Conservation (phyloP, 1,140 invertebrate genomes). For the Maconellicoccus hirsutus region DNA sequence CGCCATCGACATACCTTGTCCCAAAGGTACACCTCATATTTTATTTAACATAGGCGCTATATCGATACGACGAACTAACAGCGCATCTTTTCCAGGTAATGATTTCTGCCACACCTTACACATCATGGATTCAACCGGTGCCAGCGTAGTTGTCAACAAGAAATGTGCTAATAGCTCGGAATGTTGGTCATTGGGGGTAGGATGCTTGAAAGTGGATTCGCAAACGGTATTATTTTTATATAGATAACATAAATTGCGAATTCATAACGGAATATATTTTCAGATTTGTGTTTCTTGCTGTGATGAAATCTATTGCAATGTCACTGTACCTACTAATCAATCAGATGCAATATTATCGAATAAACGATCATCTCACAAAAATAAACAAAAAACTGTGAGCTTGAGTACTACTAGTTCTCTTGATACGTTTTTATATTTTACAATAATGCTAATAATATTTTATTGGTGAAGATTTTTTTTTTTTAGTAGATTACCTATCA, state of each 20-base stretch:
- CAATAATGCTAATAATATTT: too few species aligned
- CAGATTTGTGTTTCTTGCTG: slow-evolving; percentile 54
- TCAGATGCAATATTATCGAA: slow-evolving; percentile 41
- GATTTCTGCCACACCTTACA: slow-evolving; percentile 52
- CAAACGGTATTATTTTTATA: slow-evolving; percentile 39
- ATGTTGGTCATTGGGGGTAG: slow-evolving; percentile 46
- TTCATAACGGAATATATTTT: slow-evolving; percentile 27
- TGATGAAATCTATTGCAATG: slow-evolving; percentile 52
- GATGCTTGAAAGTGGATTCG: slow-evolving; percentile 48
- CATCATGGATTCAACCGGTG: slow-evolving; percentile 49
- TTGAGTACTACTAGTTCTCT: not conserved
- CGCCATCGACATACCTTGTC: slow-evolving; percentile 51
- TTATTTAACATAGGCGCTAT: too few species aligned
- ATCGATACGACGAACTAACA: not conserved
- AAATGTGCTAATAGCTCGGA: slow-evolving; percentile 48
- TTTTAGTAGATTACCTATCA: too few species aligned
- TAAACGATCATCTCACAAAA: slow-evolving; percentile 26
- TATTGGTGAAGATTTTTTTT: too few species aligned
- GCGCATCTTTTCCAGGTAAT: slow-evolving; percentile 34
- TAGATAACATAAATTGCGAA: not conserved
- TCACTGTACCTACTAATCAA: slow-evolving; percentile 47
- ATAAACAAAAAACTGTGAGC: not conserved
- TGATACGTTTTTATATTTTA: too few species aligned
- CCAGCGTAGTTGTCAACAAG: slow-evolving; percentile 51
- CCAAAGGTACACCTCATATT: slow-evolving; percentile 39